Conservation (phyloP, 2,113 vertebrate species). For the Hemicordylus capensis region DNA sequence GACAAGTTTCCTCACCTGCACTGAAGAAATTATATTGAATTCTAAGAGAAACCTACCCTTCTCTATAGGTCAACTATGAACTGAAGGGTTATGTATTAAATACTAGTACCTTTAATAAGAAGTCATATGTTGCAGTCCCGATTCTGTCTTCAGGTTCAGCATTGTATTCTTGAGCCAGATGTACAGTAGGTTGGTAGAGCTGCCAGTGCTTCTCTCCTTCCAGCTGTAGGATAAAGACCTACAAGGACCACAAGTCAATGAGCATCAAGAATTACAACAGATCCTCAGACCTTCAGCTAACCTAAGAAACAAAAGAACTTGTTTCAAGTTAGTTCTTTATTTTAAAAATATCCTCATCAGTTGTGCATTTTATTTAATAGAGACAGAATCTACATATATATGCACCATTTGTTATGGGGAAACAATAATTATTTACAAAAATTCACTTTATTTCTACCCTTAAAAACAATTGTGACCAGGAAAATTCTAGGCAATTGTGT, state of each 20-base stretch:
- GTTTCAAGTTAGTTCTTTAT: neutral
- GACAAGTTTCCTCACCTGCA: neutral
- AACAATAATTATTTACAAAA: neutral
- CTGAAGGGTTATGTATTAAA: neutral
- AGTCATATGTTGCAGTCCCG: constrained; percentile 84
- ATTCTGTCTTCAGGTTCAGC: constrained; percentile 81
- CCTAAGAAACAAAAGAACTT: neutral
- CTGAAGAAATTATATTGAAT: neutral
- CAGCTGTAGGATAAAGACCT: constrained; percentile 93
- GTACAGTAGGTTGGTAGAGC: constrained; percentile 84
- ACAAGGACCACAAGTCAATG: neutral
- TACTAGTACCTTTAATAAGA: constrained; percentile 82
- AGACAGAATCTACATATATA: neutral
- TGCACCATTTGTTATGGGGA: neutral
- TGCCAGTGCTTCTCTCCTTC: constrained; percentile 92
- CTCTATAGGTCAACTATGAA: neutral
- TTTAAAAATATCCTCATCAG: neutral
- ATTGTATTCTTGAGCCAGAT: constrained; percentile 85
- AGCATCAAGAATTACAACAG: neutral
- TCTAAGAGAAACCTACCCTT: neutral
- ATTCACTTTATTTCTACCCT: neutral
- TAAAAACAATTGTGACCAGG: fast-evolving
- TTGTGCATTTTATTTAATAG: neutral
- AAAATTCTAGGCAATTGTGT: neutral
- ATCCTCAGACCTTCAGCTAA: neutral